Base-by-base conservation (phyloP, 2,113 vertebrate genomes). In the Peromyscus polionotus region DNA sequence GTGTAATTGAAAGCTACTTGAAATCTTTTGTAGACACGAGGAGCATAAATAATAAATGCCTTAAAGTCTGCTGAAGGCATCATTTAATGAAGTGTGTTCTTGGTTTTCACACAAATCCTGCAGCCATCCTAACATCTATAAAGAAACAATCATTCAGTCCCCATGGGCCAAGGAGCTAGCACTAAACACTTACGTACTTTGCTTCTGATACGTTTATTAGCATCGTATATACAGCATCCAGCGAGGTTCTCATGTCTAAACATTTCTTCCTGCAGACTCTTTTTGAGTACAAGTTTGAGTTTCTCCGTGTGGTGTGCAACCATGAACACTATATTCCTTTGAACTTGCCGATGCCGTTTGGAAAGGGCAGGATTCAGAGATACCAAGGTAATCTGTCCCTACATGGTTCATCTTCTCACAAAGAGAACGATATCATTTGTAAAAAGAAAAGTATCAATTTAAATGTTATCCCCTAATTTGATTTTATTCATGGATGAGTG, bases 271-370 rank as follows among this genome's bases (percentile, higher is more conserved):
- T 98, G 51, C 98, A 99, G 99, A 99, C 99, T 2, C 99, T 99
- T 93, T 99, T 99, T 96, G 99, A 99, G 98, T 99, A 99, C 99
- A 99, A 99, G 98, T 99, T 99, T 98, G 99, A 99, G 98, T 99
- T 99, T 98, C 99, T 99, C 95, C 99, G 99, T 39, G 99, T 99
- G 12, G 99, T 99, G 75, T 99, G 99, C 97, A 99, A 99, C 98
- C 99, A 99, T 12, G 99, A 99, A 92, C 99, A 99, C 98, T 99
- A 99, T 80, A 99, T 99, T 76, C 99, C 99, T 59, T 97, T 99
- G 98, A 99, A 99, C 98, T 99, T 99, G 97, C 99, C 99, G n/a
- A 99, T 99, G 99, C 99, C 99, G 0, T 99, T 99, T 98, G 99
- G 99, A 97, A 99, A 99, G 97, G 99, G 99, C 92, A 98, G 99